Evolutionary conservation across 2,888 invertebrate genomes (phyloP).

Genomic region (Tinea pellionella): DNA sequence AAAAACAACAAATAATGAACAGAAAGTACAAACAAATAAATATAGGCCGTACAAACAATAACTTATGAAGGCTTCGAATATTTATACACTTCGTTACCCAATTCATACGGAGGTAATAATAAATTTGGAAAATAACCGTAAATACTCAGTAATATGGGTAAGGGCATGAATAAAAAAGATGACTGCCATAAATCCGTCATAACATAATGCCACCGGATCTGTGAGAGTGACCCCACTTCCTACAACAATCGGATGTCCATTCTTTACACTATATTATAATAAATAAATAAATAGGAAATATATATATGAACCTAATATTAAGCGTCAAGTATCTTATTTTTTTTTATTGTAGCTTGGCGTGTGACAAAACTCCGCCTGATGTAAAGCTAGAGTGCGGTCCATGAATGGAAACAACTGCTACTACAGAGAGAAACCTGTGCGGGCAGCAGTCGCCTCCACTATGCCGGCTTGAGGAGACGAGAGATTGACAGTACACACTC

Average conservation of each 20-base stretch:
- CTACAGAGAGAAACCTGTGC: no score
- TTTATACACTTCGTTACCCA: neutral
- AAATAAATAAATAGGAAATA: no score
- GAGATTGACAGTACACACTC: no score
- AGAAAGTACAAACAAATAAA: neutral
- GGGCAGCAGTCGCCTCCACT: no score
- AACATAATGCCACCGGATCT: constrained; percentile 11
- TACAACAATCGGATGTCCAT: constrained; percentile 1
- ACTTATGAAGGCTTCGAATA: neutral
- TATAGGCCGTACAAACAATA: neutral
- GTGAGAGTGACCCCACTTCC: constrained; percentile 9
- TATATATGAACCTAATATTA: no score
- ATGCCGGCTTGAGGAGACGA: no score
- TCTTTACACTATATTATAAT: neutral
- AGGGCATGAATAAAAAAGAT: constrained; percentile 8
- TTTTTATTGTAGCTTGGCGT: no score
- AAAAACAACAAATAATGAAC: neutral
- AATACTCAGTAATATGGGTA: constrained; percentile 2
- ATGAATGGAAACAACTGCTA: no score
- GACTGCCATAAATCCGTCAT: constrained; percentile 9
- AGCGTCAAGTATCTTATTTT: no score
- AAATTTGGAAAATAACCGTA: constrained; percentile 10
- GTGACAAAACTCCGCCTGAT: no score
- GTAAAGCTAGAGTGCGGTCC: no score
- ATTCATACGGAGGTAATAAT: neutral